Evolutionary conservation across 2,888 invertebrate species (phyloP).

Genomic region (Eristalinus aeneus): DNA sequence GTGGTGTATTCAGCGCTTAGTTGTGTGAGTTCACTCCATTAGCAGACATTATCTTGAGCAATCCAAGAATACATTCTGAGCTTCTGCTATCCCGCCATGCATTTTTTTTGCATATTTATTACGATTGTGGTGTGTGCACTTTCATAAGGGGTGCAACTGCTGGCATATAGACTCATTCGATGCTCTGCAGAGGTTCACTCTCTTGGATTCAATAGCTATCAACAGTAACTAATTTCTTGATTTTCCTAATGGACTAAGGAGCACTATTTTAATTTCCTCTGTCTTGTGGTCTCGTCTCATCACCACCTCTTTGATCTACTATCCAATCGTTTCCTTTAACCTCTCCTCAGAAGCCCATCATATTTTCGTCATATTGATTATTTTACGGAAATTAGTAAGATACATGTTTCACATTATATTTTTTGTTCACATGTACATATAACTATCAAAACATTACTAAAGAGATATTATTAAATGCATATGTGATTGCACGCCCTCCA

Average conservation of each 20-base stretch:
- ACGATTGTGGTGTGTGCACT: not conserved
- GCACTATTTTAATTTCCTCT: no score
- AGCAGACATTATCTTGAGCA: not conserved
- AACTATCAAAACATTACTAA: slow-evolving; percentile 47
- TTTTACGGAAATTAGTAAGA: slow-evolving; percentile 32
- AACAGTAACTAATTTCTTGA: no score
- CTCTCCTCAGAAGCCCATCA: no score
- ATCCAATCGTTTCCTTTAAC: not conserved
- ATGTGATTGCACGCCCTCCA: slow-evolving; percentile 56
- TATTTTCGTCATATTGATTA: not conserved
- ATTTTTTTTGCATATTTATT: no score
- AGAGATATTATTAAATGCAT: slow-evolving; percentile 27
- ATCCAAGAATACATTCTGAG: not conserved
- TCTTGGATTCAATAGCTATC: no score
- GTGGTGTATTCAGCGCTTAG: no score
- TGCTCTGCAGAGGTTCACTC: no score
- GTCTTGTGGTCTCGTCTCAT: no score
- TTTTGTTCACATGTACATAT: slow-evolving; percentile 48
- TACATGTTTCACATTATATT: slow-evolving; percentile 7
- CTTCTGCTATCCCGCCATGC: not conserved
- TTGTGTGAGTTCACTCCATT: not conserved
- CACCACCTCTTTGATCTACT: no score
- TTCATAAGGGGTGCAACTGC: not conserved
- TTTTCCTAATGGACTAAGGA: no score
- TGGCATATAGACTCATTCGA: no score